Conservation (phyloP, 2,797 vertebrate genomes). For the Brachyrhaphis roseni region DNA sequence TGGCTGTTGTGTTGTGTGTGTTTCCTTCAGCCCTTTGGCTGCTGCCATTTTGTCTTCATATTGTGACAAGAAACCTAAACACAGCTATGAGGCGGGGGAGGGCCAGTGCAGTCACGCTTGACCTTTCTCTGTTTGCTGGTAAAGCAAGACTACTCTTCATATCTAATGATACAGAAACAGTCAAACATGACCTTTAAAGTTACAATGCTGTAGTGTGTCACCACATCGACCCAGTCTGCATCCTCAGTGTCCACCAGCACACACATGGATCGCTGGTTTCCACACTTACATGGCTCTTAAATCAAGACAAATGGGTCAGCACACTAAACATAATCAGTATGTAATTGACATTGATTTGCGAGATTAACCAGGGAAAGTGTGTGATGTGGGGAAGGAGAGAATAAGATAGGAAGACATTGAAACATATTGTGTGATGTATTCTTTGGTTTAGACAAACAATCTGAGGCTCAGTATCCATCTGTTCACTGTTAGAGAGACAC, state of each 20-base stretch:
- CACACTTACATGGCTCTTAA: slow-evolving; percentile 55
- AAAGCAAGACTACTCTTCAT: slow-evolving; percentile 80
- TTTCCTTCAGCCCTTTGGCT: slow-evolving; percentile 44
- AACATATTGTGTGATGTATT: slow-evolving; percentile 12
- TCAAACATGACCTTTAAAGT: slow-evolving; percentile 81
- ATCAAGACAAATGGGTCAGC: slow-evolving; percentile 68
- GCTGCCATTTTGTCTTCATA: slow-evolving; percentile 71
- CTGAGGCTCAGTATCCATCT: not conserved
- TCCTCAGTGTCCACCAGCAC: slow-evolving; percentile 36
- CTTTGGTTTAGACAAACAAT: slow-evolving; percentile 50
- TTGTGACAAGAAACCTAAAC: slow-evolving; percentile 58
- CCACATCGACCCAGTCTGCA: slow-evolving; percentile 24
- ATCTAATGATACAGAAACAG: slow-evolving; percentile 81
- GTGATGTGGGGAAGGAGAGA: not conserved
- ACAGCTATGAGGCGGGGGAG: slow-evolving; percentile 9
- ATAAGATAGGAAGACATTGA: not conserved
- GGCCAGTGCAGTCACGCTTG: slow-evolving; percentile 67
- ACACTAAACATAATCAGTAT: slow-evolving; percentile 60
- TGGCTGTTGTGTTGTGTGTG: slow-evolving; percentile 13
- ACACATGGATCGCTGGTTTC: slow-evolving; percentile 59
- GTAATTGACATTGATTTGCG: slow-evolving; percentile 73
- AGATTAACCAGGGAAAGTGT: slow-evolving; percentile 54
- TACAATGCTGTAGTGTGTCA: slow-evolving; percentile 62
- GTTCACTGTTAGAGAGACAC: slow-evolving; percentile 9
- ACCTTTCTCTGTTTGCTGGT: slow-evolving; percentile 78